Evolutionary conservation across 2,113 vertebrate species (phyloP), one percentile per base, ranked within the genome.

Genomic region (Genyomyrus donnyi): DNA sequence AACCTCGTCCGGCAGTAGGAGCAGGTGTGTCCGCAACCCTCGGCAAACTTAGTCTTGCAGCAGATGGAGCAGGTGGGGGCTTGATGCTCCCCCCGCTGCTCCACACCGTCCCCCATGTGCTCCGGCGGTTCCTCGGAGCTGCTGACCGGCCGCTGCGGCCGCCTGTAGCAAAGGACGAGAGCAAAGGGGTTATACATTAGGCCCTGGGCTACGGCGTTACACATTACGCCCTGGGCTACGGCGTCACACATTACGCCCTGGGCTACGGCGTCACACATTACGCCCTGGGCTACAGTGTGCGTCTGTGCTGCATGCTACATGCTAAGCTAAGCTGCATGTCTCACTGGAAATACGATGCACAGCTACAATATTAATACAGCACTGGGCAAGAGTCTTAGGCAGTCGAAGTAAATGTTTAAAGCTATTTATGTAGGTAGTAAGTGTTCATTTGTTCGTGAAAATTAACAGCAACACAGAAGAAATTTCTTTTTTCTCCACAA

Each of bases 1-100:
- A 99, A 99, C 96, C 98, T 98, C 93, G 97, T 99, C 95, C 97
- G 98, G 94, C 98, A 99, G 93, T 99, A 99, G 90, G 98, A 99
- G 94, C 98, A 99, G 89, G 98, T 96, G 94, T 98, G 97, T 91
- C 98, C 98, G 11, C 98, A 99, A 85, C 98, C 98, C 87, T 99
- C 98, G 3, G 98, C 98, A 92, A 99, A 99, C 96, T 99, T 99
- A 88, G 98, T 99, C 95, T 99, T 99, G 93, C 96, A 97, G 94
- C 98, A 99, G 95, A 99, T 98, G 92, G 98, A 98, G 92, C 98
- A 99, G 21, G 98, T 99, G 1, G 98, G 98, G 0, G 98, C 97
- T 56, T 99, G 98, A 91, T 97, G 97, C 88, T 97, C 96, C 90
- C 97, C 97, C 92, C 95, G 96, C 17, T 95, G 95, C 46, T 85